These are phyloP conservation scores for Chrysoperla carnea DNA, from an alignment of 1,140 invertebrate genomes.

Conservation along the genomic window DNA sequence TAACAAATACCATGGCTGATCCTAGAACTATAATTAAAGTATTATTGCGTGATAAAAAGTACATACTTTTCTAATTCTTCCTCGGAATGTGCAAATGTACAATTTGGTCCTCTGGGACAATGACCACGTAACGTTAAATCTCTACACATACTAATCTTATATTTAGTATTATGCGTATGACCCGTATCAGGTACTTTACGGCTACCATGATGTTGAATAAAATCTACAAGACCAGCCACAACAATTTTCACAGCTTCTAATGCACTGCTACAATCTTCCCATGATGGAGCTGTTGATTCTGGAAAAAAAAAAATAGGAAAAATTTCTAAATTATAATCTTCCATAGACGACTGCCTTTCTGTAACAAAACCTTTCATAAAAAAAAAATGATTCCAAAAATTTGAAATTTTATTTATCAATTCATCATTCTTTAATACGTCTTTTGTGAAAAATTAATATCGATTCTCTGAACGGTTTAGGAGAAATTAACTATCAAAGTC, in stretches of 20 bases:
- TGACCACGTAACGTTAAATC: slow-evolving; percentile 57
- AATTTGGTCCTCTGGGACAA: slow-evolving; percentile 72
- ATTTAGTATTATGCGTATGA: slow-evolving; percentile 51
- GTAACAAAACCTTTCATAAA: too few relatives aligned
- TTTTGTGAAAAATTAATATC: too few relatives aligned
- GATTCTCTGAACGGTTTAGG: too few relatives aligned
- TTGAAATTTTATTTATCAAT: too few relatives aligned
- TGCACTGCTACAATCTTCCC: slow-evolving; percentile 54
- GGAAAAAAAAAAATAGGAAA: slow-evolving; percentile 9
- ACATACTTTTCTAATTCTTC: slow-evolving; percentile 72
- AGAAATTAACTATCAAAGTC: too few relatives aligned
- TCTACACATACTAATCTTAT: slow-evolving; percentile 83
- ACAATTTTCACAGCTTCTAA: slow-evolving; percentile 66
- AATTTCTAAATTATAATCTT: too few relatives aligned
- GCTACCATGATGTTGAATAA: slow-evolving; percentile 63
- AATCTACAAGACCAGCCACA: slow-evolving; percentile 69
- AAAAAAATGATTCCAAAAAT: too few relatives aligned
- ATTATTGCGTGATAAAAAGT: too few relatives aligned
- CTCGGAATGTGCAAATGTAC: slow-evolving; percentile 83
- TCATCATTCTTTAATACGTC: too few relatives aligned
- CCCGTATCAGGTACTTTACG: slow-evolving; percentile 36
- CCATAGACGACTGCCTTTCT: too few relatives aligned
- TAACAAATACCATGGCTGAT: too few relatives aligned
- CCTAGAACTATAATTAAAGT: too few relatives aligned
- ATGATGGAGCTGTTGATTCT: slow-evolving; percentile 53